Conservation (phyloP, 1,140 invertebrate genomes). For the silkworm (Bombyx mori) region DNA sequence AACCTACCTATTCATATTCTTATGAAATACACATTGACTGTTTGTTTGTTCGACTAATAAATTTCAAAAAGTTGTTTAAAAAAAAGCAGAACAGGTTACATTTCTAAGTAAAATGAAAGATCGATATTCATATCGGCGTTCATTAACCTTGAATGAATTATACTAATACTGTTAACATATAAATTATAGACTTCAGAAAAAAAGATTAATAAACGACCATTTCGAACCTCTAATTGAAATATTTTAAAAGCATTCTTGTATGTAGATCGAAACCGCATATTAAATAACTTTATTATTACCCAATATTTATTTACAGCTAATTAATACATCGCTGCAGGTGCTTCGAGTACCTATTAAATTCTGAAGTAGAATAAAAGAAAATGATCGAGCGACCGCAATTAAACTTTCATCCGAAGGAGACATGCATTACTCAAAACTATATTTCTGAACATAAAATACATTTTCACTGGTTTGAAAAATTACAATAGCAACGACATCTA, state of each 20-base stretch:
- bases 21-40: conserved; percentile 45
- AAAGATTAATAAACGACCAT: conserved; percentile 45
- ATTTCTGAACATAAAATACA: background rate
- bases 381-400: too few species aligned
- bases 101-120: conserved; percentile 54
- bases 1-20: conserved; percentile 46
- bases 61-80: conserved; percentile 34
- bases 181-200: conserved; percentile 48
- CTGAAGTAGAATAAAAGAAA: too few species aligned
- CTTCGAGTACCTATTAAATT: too few species aligned
- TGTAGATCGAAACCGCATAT: background rate
- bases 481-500: too few species aligned
- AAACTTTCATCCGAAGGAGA: too few species aligned
- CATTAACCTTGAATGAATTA: conserved; percentile 61
- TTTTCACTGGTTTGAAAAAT: background rate
- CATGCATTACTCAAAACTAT: too few species aligned
- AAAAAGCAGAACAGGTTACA: conserved; percentile 33
- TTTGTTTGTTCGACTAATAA: conserved; percentile 40
- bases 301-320: background rate
- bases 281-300: conserved; percentile 3
- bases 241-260: conserved; percentile 25
- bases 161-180: conserved; percentile 49
- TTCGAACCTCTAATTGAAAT: conserved; percentile 37
- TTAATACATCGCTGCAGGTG: too few species aligned
- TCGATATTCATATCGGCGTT: conserved; percentile 49